These are phyloP conservation scores for Rhinichthys klamathensis DNA, from an alignment of 2,113 vertebrate genomes.

Conservation along the genomic window DNA sequence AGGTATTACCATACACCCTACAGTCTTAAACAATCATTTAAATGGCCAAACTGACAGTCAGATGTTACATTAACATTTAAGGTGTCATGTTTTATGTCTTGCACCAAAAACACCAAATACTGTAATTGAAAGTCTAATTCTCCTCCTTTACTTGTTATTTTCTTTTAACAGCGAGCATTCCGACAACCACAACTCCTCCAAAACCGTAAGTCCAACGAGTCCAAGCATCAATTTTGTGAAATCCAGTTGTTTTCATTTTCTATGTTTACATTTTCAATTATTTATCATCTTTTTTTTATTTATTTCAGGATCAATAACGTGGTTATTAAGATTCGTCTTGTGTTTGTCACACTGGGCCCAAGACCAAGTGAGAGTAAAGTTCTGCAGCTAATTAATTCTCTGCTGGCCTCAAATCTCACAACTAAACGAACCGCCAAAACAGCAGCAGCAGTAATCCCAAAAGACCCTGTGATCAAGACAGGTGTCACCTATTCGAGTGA, in stretches of 20 bases:
- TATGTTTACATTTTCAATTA: neutral
- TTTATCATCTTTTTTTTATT: neutral
- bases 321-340: slow-evolving; percentile 38
- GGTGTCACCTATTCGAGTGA: slow-evolving; percentile 26
- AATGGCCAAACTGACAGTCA: neutral
- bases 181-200: neutral
- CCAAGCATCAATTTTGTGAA: neutral
- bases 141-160: neutral
- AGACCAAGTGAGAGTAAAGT: slow-evolving; percentile 31
- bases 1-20: slow-evolving; percentile 4
- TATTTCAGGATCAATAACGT: neutral
- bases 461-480: neutral
- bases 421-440: neutral
- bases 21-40: neutral
- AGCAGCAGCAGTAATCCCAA: neutral
- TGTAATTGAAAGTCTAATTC: neutral
- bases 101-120: neutral
- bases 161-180: neutral
- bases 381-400: neutral
- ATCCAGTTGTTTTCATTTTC: neutral
- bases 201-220: neutral
- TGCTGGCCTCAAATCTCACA: slow-evolving; percentile 25
- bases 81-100: neutral
- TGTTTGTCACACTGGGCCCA: slow-evolving; percentile 39
- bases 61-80: neutral